These are phyloP conservation scores for Nesogale talazaci DNA, from an alignment of 2,113 vertebrate species.

Conservation along the genomic window DNA sequence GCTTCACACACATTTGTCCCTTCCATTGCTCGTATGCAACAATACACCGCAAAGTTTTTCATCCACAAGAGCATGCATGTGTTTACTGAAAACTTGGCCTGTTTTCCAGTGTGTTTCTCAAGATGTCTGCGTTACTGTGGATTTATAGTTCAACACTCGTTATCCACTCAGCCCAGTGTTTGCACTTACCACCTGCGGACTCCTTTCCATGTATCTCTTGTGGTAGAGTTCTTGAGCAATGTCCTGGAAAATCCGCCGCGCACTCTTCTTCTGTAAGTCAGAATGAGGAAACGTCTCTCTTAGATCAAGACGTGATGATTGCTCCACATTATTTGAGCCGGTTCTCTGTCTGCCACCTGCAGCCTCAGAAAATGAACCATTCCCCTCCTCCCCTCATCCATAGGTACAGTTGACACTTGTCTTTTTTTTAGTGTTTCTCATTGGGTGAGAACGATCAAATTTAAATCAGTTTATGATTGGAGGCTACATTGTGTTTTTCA, in stretches of 20 bases:
- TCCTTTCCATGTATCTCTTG: slow-evolving; percentile 74
- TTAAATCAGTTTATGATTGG: slow-evolving; percentile 12
- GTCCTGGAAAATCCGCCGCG: slow-evolving; percentile 84
- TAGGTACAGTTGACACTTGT: background rate
- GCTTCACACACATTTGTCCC: background rate
- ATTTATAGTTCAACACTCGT: background rate
- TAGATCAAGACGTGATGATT: background rate
- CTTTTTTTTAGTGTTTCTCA: background rate
- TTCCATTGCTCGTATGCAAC: background rate
- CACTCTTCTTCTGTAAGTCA: slow-evolving; percentile 69
- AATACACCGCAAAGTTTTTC: background rate
- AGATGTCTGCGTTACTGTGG: background rate
- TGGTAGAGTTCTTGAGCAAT: slow-evolving; percentile 87
- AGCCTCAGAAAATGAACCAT: background rate
- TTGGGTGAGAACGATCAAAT: background rate
- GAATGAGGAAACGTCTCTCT: slow-evolving; percentile 1
- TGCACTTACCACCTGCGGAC: slow-evolving; percentile 80
- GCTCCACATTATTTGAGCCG: background rate
- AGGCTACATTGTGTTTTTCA: slow-evolving; percentile 3
- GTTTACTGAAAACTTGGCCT: background rate
- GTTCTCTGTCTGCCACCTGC: background rate
- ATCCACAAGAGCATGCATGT: background rate
- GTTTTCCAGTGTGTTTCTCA: background rate
- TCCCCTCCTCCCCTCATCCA: background rate
- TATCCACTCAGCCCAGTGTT: background rate